Percentiles rank a stretch among this genome's conserved stretches.
phyloP scores from a whole-genome alignment of 2,888 invertebrate genomes.

The Vannuccia rotundouncinata region DNA sequence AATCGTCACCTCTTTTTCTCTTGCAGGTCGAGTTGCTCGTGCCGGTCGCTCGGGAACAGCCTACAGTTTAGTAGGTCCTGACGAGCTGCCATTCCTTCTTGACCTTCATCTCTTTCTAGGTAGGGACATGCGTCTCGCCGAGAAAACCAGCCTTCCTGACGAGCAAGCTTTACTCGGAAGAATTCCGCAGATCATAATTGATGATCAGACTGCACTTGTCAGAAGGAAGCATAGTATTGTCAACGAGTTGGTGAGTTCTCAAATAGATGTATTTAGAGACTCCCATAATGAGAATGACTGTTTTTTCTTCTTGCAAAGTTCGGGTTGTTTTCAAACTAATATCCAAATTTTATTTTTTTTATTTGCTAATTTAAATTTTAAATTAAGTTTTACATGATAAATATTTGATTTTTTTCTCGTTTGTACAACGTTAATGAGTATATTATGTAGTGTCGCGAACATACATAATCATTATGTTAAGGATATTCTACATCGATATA shows the following conservation, averaged over 20 bases:
- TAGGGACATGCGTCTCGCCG: neutral
- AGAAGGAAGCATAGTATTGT: neutral
- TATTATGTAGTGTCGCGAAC: no score
- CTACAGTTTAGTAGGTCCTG: conserved; percentile 77
- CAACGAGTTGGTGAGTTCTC: neutral
- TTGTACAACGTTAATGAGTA: no score
- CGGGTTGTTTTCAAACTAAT: neutral
- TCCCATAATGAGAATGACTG: no score
- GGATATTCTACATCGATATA: no score
- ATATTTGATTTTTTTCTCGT: no score
- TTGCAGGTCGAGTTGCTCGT: conserved; percentile 74
- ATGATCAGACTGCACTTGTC: neutral
- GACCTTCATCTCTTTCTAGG: conserved; percentile 77
- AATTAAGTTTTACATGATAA: neutral
- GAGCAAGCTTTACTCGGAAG: no score
- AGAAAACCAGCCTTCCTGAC: neutral
- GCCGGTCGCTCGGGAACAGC: conserved; percentile 86
- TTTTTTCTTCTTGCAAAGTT: no score
- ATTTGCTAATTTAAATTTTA: neutral
- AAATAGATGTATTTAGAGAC: neutral
- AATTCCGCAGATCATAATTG: neutral
- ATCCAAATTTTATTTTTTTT: neutral
- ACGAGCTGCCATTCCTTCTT: conserved; percentile 83
- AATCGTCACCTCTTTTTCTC: neutral
- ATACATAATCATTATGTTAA: no score